Percentiles rank a stretch among this genome's conserved stretches.
Conservation (phyloP, 2,888 invertebrate species). For the Zhengitettix transpicula region DNA sequence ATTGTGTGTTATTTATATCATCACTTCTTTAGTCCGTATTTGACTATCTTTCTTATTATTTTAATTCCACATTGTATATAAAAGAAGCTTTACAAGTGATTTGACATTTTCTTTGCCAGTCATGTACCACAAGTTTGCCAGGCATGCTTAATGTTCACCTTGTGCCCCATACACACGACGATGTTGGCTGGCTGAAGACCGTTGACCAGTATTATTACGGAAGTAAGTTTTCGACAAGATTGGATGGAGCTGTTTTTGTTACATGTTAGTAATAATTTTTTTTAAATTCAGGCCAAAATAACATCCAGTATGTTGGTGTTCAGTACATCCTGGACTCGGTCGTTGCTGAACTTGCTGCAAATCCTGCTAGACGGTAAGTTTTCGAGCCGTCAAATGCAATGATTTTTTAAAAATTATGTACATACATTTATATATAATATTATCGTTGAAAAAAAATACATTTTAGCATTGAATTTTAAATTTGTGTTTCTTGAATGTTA, state of each 20-base stretch:
- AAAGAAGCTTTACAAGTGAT: too few relatives aligned
- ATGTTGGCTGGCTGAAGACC: slow-evolving; percentile 89
- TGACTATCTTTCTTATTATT: too few relatives aligned
- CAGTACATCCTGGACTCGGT: slow-evolving; percentile 85
- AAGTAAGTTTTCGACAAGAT: slow-evolving; percentile 32
- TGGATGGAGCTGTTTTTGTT: too few relatives aligned
- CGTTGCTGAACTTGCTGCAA: slow-evolving; percentile 48
- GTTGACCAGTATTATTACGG: slow-evolving; percentile 87
- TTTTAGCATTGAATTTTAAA: too few relatives aligned
- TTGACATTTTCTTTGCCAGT: slow-evolving; percentile 28
- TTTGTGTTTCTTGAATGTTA: not conserved
- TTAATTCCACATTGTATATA: too few relatives aligned
- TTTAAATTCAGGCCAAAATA: slow-evolving; percentile 25
- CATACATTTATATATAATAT: too few relatives aligned
- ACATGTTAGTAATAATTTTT: too few relatives aligned
- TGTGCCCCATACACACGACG: slow-evolving; percentile 76
- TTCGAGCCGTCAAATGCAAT: too few relatives aligned
- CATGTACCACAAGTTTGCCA: slow-evolving; percentile 40
- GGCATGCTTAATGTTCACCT: slow-evolving; percentile 65
- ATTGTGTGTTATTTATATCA: too few relatives aligned
- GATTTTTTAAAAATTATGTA: too few relatives aligned
- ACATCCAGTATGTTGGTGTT: slow-evolving; percentile 65
- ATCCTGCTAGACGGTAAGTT: slow-evolving; percentile 46
- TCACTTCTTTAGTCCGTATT: too few relatives aligned
- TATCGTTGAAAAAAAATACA: too few relatives aligned